Base-by-base conservation (phyloP, 2,888 invertebrate genomes). In the Drosophila peninsularis region DNA sequence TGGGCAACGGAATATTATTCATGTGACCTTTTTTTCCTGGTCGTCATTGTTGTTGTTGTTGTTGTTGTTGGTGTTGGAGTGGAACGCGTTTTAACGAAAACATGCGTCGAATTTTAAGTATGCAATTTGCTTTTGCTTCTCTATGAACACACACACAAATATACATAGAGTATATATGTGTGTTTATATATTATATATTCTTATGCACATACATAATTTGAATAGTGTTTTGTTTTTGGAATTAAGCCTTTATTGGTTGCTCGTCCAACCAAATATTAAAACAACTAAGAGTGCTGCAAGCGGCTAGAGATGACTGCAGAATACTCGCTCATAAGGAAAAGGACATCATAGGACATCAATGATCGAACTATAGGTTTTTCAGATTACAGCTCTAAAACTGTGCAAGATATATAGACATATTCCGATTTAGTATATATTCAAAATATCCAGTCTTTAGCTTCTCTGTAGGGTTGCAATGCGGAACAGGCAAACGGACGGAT, bases 91-190 rank as follows among this genome's bases (percentile, higher is more conserved):
- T 79, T 49, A 52, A 27, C 53, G 34, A 44, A 58, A 80, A 71
- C 72, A 76, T 76, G 77, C 76, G 77, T 80, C 56, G 77, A 67
- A 76, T 77, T 62, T 61, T 76, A 71, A 76, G 71, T 68, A 76
- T 76, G 55, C 67, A 77, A 80, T 71, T 77, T 71, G 64, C 21
- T 41, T 58, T 61, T 37, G 52, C 41, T 44, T 53, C 44, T 34
- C 32, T 30, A 34, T 5, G 19, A 4, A 9, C 32, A 21, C 45
- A n/a, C 34, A 32, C 13, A 34, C 7, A 14, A 24, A 27, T 24
- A 37, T 52, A 27, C 24, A 24, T 11, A 32, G 24, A 24, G 24
- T 24, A 24, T 24, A 24, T 24, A 3, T 27, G 6, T 53, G 52
- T 21, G 13, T 42, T 5, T 13, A 19, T 32, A 19, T 7, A 13